Conservation (phyloP, 2,797 vertebrate species). For the Poeciliopsis paucimaculata region DNA sequence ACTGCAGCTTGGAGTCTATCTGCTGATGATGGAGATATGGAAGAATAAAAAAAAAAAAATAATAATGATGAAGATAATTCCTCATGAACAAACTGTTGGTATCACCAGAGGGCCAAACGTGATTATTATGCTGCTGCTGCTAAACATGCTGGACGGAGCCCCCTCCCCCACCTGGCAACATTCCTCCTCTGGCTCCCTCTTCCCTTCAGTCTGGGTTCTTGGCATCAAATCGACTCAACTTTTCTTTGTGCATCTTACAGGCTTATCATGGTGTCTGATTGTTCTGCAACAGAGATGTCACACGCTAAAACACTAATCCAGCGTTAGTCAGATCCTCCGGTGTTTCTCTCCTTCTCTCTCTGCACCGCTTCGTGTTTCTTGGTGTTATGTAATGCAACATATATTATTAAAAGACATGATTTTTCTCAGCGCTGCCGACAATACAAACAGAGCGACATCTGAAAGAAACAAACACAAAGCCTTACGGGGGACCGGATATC, state of each 20-base stretch:
- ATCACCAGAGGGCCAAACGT: conserved; percentile 23
- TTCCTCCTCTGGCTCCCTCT: conserved; percentile 13
- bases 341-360: background rate
- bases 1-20: background rate
- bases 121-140: conserved; percentile 41
- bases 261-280: conserved; percentile 13
- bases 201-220: conserved; percentile 21
- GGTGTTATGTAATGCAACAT: conserved; percentile 27
- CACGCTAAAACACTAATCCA: conserved; percentile 6
- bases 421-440: conserved; percentile 3
- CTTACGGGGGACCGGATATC: background rate
- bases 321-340: conserved; percentile 4
- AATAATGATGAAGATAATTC: background rate
- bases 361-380: conserved; percentile 6
- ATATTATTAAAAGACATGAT: conserved; percentile 39
- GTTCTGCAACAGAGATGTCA: conserved; percentile 39
- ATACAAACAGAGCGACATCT: background rate
- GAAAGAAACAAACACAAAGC: background rate
- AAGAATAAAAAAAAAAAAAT: background rate
- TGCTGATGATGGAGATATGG: background rate
- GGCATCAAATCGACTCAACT: conserved; percentile 36
- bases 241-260: conserved; percentile 17
- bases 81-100: conserved; percentile 40
- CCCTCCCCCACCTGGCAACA: conserved; percentile 41
- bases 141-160: conserved; percentile 46